Evolutionary conservation across 2,113 vertebrate species (phyloP), one percentile per base, ranked within the genome.

Genomic region (Leptodactylus fuscus): DNA sequence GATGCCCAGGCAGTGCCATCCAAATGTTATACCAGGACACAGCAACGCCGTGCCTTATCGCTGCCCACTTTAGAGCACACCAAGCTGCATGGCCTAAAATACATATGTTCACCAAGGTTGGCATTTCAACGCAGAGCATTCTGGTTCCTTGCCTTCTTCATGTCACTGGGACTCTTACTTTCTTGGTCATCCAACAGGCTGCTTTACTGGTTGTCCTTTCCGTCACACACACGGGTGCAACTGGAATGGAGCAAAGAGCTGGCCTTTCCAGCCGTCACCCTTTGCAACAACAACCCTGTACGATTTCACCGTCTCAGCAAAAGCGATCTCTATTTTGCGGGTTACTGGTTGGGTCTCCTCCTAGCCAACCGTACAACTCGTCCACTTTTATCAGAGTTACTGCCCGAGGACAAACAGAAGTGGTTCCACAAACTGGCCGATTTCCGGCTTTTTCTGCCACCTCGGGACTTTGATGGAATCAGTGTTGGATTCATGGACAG

Each of bases 271-370:
- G 93, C 97, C 12, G 94, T 99, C 91, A 99, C 98, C 27, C 94
- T 99, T 90, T 99, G 98, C 92, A 99, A 99, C 95, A 99, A 99
- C 94, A 99, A 98, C 92, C 97, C 97, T 0, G 93, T 98, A 36
- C 97, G 97, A 85, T 96, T 99, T 87, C 96, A 96, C 87, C 96
- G 96, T 86, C 96, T 99, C 88, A 97, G 97, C 93, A 99, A 98
- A 91, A 97, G 96, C 55, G 98, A 99, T 91, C 92, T 99, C 41
- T 99, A 98, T 88, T 98, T 98, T 49, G 96, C 97, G 4, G 98
- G 97, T 62, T 96, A 99, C 94, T 99, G 97, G 97, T 90, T 99
- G 81, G 97, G 98, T 73, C 90, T 98, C 83, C 91, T 99, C 90
- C 91, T 97, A 87, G 96, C 97, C 87, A 97, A 98, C 93, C 96